A percentile compares a stretch with the other conserved stretches of the same genome.
phyloP scores from a whole-genome alignment of 1,140 invertebrate species.

The Coenobita brevimanus region DNA sequence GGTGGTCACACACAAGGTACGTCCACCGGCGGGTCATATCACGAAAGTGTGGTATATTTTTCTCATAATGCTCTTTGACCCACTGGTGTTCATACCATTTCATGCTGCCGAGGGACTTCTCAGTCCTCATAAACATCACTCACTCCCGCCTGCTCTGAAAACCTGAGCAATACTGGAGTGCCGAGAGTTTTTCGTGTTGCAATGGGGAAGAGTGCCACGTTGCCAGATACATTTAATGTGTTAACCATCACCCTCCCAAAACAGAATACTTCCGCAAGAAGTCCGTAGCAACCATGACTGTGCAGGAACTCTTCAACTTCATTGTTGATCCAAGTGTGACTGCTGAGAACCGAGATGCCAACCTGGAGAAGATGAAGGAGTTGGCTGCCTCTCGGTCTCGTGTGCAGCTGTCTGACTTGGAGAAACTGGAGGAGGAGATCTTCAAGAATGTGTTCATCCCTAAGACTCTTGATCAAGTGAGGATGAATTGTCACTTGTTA shows the following conservation, averaged over 20 bases:
- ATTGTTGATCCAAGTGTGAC: constrained; percentile 92
- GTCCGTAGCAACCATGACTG: constrained; percentile 89
- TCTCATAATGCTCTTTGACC: no score
- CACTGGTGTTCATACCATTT: no score
- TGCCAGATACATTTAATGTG: background rate
- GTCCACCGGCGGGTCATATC: no score
- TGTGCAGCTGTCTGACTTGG: constrained; percentile 80
- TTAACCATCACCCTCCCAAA: constrained; percentile 70
- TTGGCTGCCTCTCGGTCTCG: constrained; percentile 77
- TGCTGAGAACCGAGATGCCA: constrained; percentile 85
- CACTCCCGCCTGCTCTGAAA: no score
- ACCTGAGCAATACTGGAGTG: no score
- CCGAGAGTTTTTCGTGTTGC: no score
- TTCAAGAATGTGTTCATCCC: constrained; percentile 97
- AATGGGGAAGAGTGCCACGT: background rate
- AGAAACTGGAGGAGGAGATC: constrained; percentile 88
- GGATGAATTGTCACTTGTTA: no score
- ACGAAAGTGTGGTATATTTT: no score
- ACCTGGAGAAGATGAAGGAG: constrained; percentile 82
- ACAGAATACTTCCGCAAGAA: constrained; percentile 93
- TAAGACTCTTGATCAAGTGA: constrained; percentile 91
- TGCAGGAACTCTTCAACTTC: constrained; percentile 96
- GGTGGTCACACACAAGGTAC: no score
- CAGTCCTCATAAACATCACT: no score
- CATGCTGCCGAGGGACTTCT: no score